Evolutionary conservation across 2,113 vertebrate species (phyloP).

Genomic region (Oreotragus oreotragus): DNA sequence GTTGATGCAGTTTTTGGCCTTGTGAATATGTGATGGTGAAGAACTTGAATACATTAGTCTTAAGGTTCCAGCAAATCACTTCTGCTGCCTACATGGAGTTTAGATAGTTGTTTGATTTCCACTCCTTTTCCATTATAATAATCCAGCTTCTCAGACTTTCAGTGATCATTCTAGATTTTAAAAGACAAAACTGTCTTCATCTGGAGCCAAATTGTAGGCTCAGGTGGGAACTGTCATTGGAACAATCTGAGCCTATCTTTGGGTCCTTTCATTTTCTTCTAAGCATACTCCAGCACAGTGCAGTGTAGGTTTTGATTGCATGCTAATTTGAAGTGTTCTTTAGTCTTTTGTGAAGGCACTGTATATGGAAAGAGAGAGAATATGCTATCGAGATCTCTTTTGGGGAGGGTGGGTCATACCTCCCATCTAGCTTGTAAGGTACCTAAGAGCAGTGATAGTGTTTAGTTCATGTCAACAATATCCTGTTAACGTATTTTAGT

Average conservation of each 20-base stretch:
- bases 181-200: not conserved
- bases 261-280: not conserved
- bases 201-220: not conserved
- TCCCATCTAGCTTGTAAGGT: not conserved
- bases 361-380: not conserved
- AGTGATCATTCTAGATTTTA: not conserved
- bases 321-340: not conserved
- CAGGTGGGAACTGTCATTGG: not conserved
- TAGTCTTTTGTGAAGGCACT: not conserved
- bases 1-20: not conserved
- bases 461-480: constrained; percentile 20
- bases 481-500: constrained; percentile 30
- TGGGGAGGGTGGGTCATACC: not conserved
- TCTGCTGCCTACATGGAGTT: not conserved
- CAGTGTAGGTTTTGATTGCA: not conserved
- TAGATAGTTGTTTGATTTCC: constrained; percentile 12
- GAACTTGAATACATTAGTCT: constrained; percentile 7
- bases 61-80: not conserved
- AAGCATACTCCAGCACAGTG: not conserved
- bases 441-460: not conserved
- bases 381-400: not conserved
- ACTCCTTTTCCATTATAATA: not conserved
- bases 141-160: not conserved
- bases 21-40: not conserved
- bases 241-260: constrained; percentile 7